Evolutionary conservation across 1,140 invertebrate species (phyloP).

Genomic region (Polypedilum vanderplanki): DNA sequence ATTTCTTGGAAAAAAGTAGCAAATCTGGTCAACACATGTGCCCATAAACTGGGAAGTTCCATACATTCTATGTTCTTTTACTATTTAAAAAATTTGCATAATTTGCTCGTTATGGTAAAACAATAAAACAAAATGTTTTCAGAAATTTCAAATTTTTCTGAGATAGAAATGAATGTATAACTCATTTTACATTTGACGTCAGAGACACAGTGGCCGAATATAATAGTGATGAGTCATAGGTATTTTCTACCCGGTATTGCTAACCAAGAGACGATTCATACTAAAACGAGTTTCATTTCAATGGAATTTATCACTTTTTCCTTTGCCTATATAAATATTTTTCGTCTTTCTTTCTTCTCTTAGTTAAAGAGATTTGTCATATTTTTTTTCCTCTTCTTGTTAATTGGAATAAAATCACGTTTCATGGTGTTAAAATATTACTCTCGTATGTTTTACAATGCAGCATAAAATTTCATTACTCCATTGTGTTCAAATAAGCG

Average conservation of each 20-base stretch:
- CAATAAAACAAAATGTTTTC: background rate
- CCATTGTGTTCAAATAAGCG: background rate
- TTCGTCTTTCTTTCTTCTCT: background rate
- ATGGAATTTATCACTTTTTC: background rate
- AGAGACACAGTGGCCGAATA: background rate
- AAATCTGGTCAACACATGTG: background rate
- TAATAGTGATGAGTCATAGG: background rate
- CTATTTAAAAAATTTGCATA: background rate
- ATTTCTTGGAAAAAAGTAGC: background rate
- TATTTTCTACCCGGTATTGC: background rate
- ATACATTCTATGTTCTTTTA: background rate
- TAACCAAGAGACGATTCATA: background rate
- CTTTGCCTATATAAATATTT: background rate
- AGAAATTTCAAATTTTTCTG: background rate
- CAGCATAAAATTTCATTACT: slow-evolving; percentile 20
- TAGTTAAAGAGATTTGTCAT: background rate
- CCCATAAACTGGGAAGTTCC: background rate
- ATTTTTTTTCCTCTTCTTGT: background rate
- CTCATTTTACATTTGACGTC: background rate
- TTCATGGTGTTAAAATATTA: background rate
- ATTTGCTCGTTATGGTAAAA: background rate
- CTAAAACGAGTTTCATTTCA: slow-evolving; percentile 14
- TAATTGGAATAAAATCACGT: slow-evolving; percentile 1
- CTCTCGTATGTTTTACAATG: background rate
- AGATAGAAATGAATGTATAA: background rate